Evolutionary conservation across 2,797 vertebrate species (phyloP), one percentile per base, ranked within the genome.

Genomic region (Silurus lanzhouensis): DNA sequence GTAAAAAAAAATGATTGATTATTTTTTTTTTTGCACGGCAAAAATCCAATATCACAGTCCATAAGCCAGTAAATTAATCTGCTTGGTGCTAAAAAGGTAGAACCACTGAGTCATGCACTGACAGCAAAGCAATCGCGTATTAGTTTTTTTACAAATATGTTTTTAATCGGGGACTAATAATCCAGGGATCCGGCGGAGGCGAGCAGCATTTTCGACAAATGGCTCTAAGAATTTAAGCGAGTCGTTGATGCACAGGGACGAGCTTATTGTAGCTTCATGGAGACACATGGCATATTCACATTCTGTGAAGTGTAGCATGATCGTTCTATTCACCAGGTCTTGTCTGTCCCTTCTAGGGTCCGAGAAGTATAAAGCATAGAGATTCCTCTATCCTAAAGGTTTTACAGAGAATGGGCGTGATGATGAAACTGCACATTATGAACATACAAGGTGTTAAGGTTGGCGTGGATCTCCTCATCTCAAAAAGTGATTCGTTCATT

Each of bases 1-100:
- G 2, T 38, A 38, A 38, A 38, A 38, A 38, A 38, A 38, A 38
- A 38, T 4, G 38, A 38, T 38, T 38, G 57, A 22, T 78, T 31
- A 60, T 20, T 76, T 10, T 17, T 5, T 58, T 74, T 52, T n/a
- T 75, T 75, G 25, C 27, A 31, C 74, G 74, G 74, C 74, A 76
- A 60, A 77, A 60, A 38, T 44, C 38, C 76, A 46, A 46, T 79
- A 79, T 15, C 15, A 44, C 76, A 78, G 76, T 44, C 31, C 31
- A 78, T 44, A 44, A 31, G 58, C 46, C 2, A 14, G 52, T 46
- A 63, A 63, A 63, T 63, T 38, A 13, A 79, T 15, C 5, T 63
- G 38, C 25, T 10, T 63, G 22, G 44, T 44, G 38, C 22, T 25
- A 6, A 31, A 78, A 61, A 78, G 5, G 10, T 19, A 63, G 38